phyloP scores from a whole-genome alignment of 1,140 invertebrate genomes.

The Antheraea mylitta region DNA sequence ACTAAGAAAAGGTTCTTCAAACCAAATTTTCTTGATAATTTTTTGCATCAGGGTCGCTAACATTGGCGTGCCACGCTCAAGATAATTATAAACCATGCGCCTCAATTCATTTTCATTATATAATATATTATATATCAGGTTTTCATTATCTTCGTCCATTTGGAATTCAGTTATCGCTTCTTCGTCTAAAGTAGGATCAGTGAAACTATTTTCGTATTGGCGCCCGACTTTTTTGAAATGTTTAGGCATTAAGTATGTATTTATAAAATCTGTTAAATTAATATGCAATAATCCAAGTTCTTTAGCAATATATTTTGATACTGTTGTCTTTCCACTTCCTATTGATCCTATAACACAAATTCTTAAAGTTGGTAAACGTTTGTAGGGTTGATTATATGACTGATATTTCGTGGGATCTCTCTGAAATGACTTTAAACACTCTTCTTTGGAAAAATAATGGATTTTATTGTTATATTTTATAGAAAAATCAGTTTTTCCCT shows the following conservation, averaged over 20 bases:
- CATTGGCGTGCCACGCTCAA: conserved; percentile 61
- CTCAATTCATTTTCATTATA: conserved; percentile 57
- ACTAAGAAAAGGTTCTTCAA: conserved; percentile 61
- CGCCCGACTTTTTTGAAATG: conserved; percentile 64
- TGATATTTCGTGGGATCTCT: conserved; percentile 66
- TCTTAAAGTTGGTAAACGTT: conserved; percentile 67
- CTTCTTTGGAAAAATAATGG: conserved; percentile 71
- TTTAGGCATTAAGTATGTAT: conserved; percentile 52
- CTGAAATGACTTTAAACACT: conserved; percentile 69
- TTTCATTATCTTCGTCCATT: conserved; percentile 46
- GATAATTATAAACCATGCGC: conserved; percentile 63
- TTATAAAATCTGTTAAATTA: conserved; percentile 65
- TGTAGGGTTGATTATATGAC: conserved; percentile 55
- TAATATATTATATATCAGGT: conserved; percentile 41
- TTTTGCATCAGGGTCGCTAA: conserved; percentile 52
- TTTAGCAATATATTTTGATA: conserved; percentile 70
- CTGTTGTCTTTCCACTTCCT: conserved; percentile 76
- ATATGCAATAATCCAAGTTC: conserved; percentile 78
- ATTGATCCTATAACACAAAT: conserved; percentile 78
- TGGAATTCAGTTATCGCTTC: conserved; percentile 48
- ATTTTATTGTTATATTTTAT: conserved; percentile 74
- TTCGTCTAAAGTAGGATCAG: conserved; percentile 46
- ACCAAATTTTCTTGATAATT: conserved; percentile 74
- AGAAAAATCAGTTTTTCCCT: conserved; percentile 77
- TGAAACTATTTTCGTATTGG: conserved; percentile 58